Percentiles rank a stretch among this genome's conserved stretches.
Conservation (phyloP, 2,113 vertebrate species). For the Leptosomus discolor region DNA sequence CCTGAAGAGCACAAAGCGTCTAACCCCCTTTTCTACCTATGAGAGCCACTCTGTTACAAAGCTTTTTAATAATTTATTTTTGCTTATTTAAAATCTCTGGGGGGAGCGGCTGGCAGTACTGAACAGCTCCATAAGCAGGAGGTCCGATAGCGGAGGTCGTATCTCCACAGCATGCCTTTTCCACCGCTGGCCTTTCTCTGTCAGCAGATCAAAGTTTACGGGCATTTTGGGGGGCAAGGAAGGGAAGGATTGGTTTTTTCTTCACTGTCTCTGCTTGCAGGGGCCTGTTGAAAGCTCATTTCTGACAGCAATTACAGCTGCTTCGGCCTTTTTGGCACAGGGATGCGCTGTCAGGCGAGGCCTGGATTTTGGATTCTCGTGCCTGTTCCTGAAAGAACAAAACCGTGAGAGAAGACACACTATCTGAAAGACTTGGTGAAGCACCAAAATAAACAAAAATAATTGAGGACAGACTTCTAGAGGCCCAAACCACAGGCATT, state of each 20-base stretch:
- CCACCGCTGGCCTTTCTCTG: background rate
- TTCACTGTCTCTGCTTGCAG: background rate
- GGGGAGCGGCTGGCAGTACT: background rate
- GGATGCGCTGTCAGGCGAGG: background rate
- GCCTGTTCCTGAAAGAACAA: conserved; percentile 12
- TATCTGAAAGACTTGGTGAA: background rate
- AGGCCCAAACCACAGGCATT: background rate
- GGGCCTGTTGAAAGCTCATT: background rate
- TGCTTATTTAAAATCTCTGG: background rate
- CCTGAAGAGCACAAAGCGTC: background rate
- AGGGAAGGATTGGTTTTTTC: background rate
- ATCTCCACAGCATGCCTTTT: background rate
- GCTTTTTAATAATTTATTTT: background rate
- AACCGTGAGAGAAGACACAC: background rate
- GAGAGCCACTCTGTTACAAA: background rate
- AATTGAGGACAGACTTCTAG: background rate
- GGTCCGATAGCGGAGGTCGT: background rate
- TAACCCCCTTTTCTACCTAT: background rate
- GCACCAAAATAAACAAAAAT: background rate
- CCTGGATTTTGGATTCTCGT: background rate
- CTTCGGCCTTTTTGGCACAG: background rate
- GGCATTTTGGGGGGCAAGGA: background rate
- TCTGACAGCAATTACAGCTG: background rate
- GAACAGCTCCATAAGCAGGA: background rate
- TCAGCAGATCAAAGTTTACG: background rate